phyloP scores from a whole-genome alignment of 1,140 invertebrate genomes.

The Danaus melanippus region DNA sequence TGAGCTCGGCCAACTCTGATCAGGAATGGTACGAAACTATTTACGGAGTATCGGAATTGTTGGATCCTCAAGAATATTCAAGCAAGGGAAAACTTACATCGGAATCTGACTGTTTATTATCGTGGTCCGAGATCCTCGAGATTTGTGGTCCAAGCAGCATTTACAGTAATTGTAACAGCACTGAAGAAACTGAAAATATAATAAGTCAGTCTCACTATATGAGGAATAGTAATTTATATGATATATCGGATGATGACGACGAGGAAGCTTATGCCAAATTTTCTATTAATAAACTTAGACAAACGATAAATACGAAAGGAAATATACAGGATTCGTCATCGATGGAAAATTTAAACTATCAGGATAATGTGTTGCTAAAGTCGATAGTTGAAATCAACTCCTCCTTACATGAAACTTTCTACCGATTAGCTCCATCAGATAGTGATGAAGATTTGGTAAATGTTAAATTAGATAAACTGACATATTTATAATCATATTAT shows the following conservation, averaged over 20 bases:
- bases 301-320: conserved; percentile 40
- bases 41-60: conserved; percentile 48
- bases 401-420: conserved; percentile 35
- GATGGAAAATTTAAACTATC: conserved; percentile 39
- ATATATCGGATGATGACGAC: conserved; percentile 34
- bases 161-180: conserved; percentile 24
- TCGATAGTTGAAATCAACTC: conserved; percentile 19
- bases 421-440: conserved; percentile 41
- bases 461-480: conserved; percentile 19
- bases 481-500: conserved; percentile 4
- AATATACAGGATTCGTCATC: conserved; percentile 50
- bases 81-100: conserved; percentile 14
- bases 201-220: conserved; percentile 41
- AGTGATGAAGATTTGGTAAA: conserved; percentile 43
- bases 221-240: conserved; percentile 21
- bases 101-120: conserved; percentile 31
- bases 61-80: conserved; percentile 22
- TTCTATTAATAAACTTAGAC: conserved; percentile 44
- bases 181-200: conserved; percentile 33
- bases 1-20: conserved; percentile 28
- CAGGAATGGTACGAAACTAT: conserved; percentile 56
- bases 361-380: conserved; percentile 20
- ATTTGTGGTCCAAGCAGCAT: conserved; percentile 38
- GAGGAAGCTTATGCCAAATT: conserved; percentile 48
- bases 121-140: conserved; percentile 50